Conservation (phyloP, 2,888 invertebrate genomes). For the Cataglyphis albicans region DNA sequence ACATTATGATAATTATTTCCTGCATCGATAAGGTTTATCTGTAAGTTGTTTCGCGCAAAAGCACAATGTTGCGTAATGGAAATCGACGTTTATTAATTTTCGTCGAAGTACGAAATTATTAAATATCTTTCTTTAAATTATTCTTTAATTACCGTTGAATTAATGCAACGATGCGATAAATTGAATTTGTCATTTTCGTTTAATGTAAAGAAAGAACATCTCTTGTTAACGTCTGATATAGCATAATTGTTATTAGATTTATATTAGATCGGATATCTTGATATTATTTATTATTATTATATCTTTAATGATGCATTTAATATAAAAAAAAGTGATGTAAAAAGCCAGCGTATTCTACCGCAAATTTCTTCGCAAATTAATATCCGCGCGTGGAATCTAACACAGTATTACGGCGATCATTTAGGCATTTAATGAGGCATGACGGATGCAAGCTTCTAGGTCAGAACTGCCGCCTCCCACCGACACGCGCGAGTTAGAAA, state of each 20-base stretch:
- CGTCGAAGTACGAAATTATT: neutral
- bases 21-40: slow-evolving; percentile 22
- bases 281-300: neutral
- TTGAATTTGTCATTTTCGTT: slow-evolving; percentile 15
- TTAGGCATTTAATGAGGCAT: slow-evolving; percentile 61
- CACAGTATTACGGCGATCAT: slow-evolving; percentile 34
- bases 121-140: neutral
- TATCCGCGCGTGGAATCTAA: slow-evolving; percentile 6
- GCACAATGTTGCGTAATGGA: neutral
- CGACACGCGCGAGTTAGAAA: slow-evolving; percentile 52
- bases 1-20: too few relatives aligned
- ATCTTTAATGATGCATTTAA: neutral
- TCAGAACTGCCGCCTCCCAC: slow-evolving; percentile 57
- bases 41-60: neutral
- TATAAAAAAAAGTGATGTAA: neutral
- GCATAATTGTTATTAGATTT: neutral
- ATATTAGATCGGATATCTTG: neutral
- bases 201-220: neutral
- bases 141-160: neutral
- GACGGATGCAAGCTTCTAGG: slow-evolving; percentile 63
- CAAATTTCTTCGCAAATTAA: slow-evolving; percentile 8
- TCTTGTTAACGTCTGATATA: neutral
- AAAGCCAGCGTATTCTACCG: slow-evolving; percentile 4
- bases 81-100: slow-evolving; percentile 24
- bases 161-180: slow-evolving; percentile 6